A percentile compares a stretch with the other conserved stretches of the same genome.
phyloP scores from a whole-genome alignment of 2,113 vertebrate species.

The Aptenodytes patagonicus region DNA sequence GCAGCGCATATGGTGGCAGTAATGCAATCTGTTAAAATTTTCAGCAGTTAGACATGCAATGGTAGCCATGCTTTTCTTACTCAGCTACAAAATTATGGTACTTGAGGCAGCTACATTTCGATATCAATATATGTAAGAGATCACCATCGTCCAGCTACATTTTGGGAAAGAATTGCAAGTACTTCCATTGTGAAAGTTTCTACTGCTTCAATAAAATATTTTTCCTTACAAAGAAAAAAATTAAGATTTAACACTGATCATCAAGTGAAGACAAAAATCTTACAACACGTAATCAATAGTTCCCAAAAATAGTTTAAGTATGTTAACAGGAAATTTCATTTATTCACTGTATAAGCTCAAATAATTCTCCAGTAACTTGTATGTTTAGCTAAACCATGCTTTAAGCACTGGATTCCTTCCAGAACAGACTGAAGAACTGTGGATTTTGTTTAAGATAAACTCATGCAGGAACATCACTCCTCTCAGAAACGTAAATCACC shows the following conservation, averaged over 20 bases:
- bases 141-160: background rate
- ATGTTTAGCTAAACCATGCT: background rate
- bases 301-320: background rate
- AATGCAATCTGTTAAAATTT: background rate
- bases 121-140: fast-evolving
- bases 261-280: background rate
- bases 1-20: background rate
- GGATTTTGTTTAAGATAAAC: background rate
- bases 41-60: background rate
- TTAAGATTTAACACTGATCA: background rate
- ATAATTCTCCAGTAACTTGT: background rate
- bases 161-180: background rate
- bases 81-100: background rate
- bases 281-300: background rate
- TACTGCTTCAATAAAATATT: background rate
- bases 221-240: background rate
- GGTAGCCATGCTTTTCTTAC: background rate
- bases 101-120: background rate
- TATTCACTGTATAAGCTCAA: background rate
- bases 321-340: background rate
- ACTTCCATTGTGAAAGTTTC: background rate
- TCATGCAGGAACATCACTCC: background rate
- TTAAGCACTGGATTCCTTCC: slow-evolving; percentile 20
- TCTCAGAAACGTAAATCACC: background rate
- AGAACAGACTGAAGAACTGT: background rate